A percentile compares a stretch with the other conserved stretches of the same genome.
These are phyloP conservation scores for Hofmannophila pseudospretella DNA, from an alignment of 2,888 invertebrate genomes.

Conservation along the genomic window DNA sequence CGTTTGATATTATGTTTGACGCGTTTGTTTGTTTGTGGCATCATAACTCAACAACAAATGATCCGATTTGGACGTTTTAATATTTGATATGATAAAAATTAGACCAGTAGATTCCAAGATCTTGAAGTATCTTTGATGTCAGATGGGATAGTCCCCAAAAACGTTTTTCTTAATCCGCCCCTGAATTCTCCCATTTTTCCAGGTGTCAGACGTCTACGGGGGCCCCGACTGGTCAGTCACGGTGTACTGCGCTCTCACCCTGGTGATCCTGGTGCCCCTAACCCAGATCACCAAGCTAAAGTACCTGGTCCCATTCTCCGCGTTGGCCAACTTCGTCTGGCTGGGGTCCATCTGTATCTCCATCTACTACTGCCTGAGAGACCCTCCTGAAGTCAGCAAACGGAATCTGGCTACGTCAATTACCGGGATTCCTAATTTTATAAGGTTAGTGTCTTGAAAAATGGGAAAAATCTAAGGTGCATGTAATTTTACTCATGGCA, in stretches of 20 bases:
- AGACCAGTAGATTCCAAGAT: no score
- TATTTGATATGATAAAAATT: no score
- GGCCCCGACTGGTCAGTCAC: slow-evolving; percentile 77
- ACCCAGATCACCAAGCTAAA: slow-evolving; percentile 88
- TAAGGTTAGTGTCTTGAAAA: slow-evolving; percentile 79
- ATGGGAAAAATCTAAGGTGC: no score
- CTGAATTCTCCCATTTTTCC: no score
- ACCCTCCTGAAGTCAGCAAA: slow-evolving; percentile 56
- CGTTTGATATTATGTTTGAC: no score
- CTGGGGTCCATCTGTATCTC: slow-evolving; percentile 87
- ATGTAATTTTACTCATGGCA: no score
- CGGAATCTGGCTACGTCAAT: slow-evolving; percentile 68
- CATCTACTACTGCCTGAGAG: slow-evolving; percentile 87
- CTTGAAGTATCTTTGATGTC: no score
- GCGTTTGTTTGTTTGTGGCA: no score
- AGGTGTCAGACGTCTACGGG: slow-evolving; percentile 75
- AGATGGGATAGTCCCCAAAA: no score
- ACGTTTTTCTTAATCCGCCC: no score
- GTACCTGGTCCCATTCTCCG: slow-evolving; percentile 92
- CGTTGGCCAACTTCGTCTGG: slow-evolving; percentile 91
- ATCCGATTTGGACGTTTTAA: no score
- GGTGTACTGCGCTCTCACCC: slow-evolving; percentile 80
- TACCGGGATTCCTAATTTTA: slow-evolving; percentile 88
- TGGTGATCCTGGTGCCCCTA: slow-evolving; percentile 83
- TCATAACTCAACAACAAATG: no score